phyloP scores from a whole-genome alignment of 2,113 vertebrate genomes.

The Oostethus manadensis region DNA sequence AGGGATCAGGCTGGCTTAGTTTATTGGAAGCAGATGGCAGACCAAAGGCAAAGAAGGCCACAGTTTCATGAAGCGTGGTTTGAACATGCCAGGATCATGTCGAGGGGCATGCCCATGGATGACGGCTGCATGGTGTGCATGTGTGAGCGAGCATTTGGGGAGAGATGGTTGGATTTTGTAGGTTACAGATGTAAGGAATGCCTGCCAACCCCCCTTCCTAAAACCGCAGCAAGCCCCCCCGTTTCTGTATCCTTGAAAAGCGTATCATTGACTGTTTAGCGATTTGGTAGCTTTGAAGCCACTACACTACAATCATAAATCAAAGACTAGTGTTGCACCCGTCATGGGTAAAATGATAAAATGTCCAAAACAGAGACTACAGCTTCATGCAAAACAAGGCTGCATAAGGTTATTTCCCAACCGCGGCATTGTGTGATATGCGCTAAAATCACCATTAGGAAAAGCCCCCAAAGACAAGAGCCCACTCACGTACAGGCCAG shows the following conservation, averaged over 20 bases:
- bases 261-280: constrained; percentile 56
- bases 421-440: constrained; percentile 28
- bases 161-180: constrained; percentile 53
- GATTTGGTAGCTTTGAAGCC: constrained; percentile 69
- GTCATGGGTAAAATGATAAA: constrained; percentile 59
- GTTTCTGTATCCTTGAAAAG: constrained; percentile 49
- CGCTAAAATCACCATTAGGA: constrained; percentile 49
- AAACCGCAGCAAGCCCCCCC: constrained; percentile 37
- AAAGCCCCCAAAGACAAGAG: constrained; percentile 17
- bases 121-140: constrained; percentile 52
- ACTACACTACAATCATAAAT: constrained; percentile 69
- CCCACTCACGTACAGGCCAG: constrained; percentile 41
- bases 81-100: constrained; percentile 68
- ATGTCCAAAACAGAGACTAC: no score
- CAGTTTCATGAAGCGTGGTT: constrained; percentile 70
- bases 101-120: constrained; percentile 66
- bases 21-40: constrained; percentile 71
- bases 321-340: constrained; percentile 64
- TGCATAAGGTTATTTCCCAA: constrained; percentile 38
- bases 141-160: constrained; percentile 26
- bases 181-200: constrained; percentile 51
- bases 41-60: constrained; percentile 71
- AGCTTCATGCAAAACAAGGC: constrained; percentile 21
- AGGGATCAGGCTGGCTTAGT: constrained; percentile 69
- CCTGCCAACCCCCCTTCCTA: constrained; percentile 13